Percentiles rank a stretch among this genome's conserved stretches.
Conservation (phyloP, 2,797 vertebrate species). For the Manis javanica region DNA sequence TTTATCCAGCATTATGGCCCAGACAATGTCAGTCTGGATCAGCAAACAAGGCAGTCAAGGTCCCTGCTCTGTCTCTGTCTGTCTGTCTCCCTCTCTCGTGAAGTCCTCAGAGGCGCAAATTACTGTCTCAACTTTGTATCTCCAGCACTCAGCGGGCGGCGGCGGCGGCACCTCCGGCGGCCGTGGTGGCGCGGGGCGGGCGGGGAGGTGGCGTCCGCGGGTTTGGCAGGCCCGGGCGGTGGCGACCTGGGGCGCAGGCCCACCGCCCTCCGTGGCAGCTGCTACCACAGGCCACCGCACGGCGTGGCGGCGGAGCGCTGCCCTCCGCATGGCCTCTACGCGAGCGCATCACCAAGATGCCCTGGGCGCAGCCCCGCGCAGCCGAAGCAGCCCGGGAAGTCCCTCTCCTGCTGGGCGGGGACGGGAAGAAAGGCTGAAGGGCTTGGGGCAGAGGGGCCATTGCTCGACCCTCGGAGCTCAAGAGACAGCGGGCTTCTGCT, state of each 20-base stretch:
- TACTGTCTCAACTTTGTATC: background rate
- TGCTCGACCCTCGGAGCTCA: constrained; percentile 94
- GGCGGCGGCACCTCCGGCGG: rapidly evolving
- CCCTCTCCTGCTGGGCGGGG: constrained; percentile 96
- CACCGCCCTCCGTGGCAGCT: constrained; percentile 82
- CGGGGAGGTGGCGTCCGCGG: background rate
- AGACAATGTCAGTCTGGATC: background rate
- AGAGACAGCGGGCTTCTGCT: constrained; percentile 95
- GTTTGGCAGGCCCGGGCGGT: no score
- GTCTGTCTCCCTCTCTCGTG: background rate
- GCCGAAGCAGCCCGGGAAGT: constrained; percentile 94
- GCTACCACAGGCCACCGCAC: constrained; percentile 93
- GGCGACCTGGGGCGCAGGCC: background rate
- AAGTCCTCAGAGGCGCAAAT: background rate
- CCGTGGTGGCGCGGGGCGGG: background rate
- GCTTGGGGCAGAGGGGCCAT: constrained; percentile 92
- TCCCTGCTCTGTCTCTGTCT: background rate
- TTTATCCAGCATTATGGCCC: background rate
- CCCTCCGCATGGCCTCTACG: constrained; percentile 90
- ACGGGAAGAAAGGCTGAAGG: constrained; percentile 92
- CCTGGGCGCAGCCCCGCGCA: constrained; percentile 93
- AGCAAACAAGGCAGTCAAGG: background rate
- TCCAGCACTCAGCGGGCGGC: background rate
- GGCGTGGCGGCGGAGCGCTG: constrained; percentile 92
- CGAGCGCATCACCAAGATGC: constrained; percentile 94